phyloP scores from a whole-genome alignment of 2,888 invertebrate species.

The Acholoe squamosa region DNA sequence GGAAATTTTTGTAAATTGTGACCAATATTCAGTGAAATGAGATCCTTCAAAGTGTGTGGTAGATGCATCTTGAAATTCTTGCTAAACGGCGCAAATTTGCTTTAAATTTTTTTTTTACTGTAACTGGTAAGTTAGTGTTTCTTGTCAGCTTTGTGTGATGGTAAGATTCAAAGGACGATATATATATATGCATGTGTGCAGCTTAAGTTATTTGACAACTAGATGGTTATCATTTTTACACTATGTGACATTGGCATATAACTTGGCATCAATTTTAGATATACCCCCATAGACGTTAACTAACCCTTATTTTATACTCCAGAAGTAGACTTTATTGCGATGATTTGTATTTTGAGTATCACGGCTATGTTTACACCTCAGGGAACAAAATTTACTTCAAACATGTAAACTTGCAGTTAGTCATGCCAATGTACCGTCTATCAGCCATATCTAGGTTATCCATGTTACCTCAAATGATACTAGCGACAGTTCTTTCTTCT shows the following conservation, averaged over 20 bases:
- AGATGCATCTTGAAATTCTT: constrained; percentile 62
- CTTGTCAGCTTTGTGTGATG: constrained; percentile 62
- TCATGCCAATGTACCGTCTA: constrained; percentile 40
- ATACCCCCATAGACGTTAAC: constrained; percentile 58
- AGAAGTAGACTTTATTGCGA: constrained; percentile 38
- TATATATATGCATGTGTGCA: constrained; percentile 58
- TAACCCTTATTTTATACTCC: constrained; percentile 59
- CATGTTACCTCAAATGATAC: constrained; percentile 37
- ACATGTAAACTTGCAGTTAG: constrained; percentile 46
- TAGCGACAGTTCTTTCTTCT: constrained; percentile 20
- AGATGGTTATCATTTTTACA: constrained; percentile 59
- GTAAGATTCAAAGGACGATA: constrained; percentile 46
- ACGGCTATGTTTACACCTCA: constrained; percentile 60
- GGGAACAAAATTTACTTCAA: constrained; percentile 43
- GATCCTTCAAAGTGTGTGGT: constrained; percentile 62
- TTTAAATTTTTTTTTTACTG: constrained; percentile 54
- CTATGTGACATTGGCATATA: constrained; percentile 61
- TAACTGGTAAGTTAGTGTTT: constrained; percentile 60
- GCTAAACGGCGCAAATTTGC: constrained; percentile 60
- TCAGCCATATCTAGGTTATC: constrained; percentile 34
- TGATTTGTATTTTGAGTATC: constrained; percentile 46
- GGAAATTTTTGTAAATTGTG: constrained; percentile 62
- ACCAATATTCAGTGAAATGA: constrained; percentile 61
- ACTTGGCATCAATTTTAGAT: constrained; percentile 50
- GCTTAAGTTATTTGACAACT: constrained; percentile 59